Evolutionary conservation across 2,888 invertebrate species (phyloP).

Genomic region (Tipula vernalis): DNA sequence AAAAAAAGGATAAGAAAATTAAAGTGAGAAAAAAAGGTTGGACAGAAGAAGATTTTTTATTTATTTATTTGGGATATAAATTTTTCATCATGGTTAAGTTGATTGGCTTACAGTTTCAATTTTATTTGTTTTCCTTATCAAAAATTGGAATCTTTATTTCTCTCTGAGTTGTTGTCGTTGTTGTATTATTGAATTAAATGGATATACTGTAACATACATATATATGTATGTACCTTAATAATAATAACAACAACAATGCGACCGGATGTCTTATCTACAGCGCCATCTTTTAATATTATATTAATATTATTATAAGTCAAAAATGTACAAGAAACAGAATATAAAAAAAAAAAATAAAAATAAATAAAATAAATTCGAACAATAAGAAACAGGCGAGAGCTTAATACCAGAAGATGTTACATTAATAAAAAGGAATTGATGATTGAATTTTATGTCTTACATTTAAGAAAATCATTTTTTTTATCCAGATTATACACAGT

Average conservation of each 20-base stretch:
- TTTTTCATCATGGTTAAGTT: not conserved
- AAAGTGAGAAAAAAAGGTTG: slow-evolving; percentile 9
- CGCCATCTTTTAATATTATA: not conserved
- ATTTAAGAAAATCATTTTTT: slow-evolving; percentile 7
- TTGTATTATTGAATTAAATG: not conserved
- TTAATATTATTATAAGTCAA: slow-evolving; percentile 8
- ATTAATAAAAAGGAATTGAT: not conserved
- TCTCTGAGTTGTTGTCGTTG: not conserved
- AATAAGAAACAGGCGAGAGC: not conserved
- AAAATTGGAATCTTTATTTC: not conserved
- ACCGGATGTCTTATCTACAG: slow-evolving; percentile 10
- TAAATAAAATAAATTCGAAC: not conserved
- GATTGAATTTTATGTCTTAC: slow-evolving; percentile 6
- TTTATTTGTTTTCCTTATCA: not conserved
- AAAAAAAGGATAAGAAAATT: not conserved
- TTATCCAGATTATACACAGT: not conserved
- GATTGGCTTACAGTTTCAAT: not conserved
- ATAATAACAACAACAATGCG: not conserved
- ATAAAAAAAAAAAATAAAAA: not conserved
- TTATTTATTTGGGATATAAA: not conserved
- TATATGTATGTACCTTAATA: not conserved
- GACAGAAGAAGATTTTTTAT: not conserved
- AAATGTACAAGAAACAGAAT: not conserved
- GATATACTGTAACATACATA: not conserved
- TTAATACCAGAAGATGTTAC: not conserved